Percentiles rank a stretch among this genome's conserved stretches.
Evolutionary conservation across 2,113 vertebrate genomes (phyloP).

Genomic region (Leucopternis melanops): DNA sequence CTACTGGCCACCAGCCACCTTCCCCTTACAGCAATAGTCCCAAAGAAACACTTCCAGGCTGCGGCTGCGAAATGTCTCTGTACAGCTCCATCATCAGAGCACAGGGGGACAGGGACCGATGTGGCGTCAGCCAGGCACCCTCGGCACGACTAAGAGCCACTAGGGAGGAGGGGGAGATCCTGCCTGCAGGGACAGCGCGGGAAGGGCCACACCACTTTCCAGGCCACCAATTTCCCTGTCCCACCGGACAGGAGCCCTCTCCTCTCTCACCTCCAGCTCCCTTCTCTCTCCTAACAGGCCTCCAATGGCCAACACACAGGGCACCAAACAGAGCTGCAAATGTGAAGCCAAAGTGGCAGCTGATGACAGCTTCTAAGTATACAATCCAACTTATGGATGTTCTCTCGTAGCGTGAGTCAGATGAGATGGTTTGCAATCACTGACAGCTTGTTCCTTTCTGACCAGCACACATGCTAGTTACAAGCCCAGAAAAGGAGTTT

Average conservation of each 20-base stretch:
- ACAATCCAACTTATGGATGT: not conserved
- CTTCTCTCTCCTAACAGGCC: not conserved
- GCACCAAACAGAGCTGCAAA: not conserved
- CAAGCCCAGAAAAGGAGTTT: not conserved
- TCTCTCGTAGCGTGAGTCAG: not conserved
- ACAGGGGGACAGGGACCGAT: accelerated
- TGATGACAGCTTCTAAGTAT: not conserved
- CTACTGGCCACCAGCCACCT: not conserved
- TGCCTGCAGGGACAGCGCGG: not conserved
- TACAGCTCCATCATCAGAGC: not conserved
- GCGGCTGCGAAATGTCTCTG: not conserved
- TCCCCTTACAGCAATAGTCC: not conserved
- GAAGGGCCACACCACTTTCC: not conserved
- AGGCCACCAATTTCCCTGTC: not conserved
- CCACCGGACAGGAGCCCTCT: not conserved
- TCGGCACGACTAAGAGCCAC: not conserved
- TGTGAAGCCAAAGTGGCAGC: not conserved
- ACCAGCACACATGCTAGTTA: not conserved
- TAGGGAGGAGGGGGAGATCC: accelerated
- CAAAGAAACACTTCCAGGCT: not conserved
- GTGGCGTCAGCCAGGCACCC: not conserved
- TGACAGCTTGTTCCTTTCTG: not conserved
- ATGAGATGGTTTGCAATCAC: not conserved
- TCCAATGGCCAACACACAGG: not conserved
- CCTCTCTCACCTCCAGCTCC: not conserved